phyloP scores from a whole-genome alignment of 2,797 vertebrate species.

The Apogon hyalosoma region DNA sequence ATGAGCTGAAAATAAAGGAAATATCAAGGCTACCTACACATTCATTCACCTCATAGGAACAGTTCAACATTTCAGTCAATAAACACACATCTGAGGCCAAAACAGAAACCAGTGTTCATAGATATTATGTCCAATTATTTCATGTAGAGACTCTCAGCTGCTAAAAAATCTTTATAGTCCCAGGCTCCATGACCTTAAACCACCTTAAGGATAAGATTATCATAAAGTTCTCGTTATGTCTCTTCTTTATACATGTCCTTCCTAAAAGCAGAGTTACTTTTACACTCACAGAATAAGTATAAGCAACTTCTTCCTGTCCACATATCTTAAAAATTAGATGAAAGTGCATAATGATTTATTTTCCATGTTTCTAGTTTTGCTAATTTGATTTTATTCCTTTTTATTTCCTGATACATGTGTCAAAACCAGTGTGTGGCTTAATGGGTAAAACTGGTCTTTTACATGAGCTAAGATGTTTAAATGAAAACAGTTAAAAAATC shows the following conservation, averaged over 20 bases:
- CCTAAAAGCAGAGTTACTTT: slow-evolving; percentile 19
- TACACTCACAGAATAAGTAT: not conserved
- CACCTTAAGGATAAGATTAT: slow-evolving; percentile 12
- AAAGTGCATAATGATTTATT: not conserved
- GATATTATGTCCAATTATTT: slow-evolving; percentile 61
- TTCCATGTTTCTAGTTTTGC: not conserved
- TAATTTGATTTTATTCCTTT: not conserved
- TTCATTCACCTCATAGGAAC: slow-evolving; percentile 61
- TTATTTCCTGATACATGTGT: not conserved
- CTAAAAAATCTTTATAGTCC: slow-evolving; percentile 21
- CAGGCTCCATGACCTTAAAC: slow-evolving; percentile 24
- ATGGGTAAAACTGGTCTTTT: not conserved
- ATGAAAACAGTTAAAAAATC: slow-evolving; percentile 8
- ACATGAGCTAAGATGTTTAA: not conserved
- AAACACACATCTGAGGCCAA: slow-evolving; percentile 49
- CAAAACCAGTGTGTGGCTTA: not conserved
- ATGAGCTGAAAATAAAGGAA: slow-evolving; percentile 70
- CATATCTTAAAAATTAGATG: slow-evolving; percentile 13
- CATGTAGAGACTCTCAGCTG: slow-evolving; percentile 6
- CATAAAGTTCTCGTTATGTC: slow-evolving; percentile 18
- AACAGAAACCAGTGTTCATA: slow-evolving; percentile 43
- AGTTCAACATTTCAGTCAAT: slow-evolving; percentile 49
- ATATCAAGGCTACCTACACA: slow-evolving; percentile 43
- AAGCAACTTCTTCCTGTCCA: not conserved
- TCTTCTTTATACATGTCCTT: slow-evolving; percentile 18